Conservation (phyloP, 2,113 vertebrate genomes). For the Phyllostomus discolor region DNA sequence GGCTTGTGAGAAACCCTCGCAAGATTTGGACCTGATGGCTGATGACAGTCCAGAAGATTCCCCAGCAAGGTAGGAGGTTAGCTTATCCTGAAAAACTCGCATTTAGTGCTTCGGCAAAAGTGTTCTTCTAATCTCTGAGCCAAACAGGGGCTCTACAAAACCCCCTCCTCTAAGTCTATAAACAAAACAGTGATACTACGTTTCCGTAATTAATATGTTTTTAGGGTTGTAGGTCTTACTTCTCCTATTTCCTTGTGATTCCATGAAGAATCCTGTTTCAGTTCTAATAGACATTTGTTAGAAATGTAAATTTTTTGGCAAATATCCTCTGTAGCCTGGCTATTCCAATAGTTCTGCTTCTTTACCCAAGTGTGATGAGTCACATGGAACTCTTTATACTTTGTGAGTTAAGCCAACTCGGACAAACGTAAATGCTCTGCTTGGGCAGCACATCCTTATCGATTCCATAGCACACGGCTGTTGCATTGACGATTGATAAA, state of each 20-base stretch:
- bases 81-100: conserved; percentile 25
- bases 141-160: neutral
- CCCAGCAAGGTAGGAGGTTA: conserved; percentile 88
- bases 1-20: conserved; percentile 75
- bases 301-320: neutral
- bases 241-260: neutral
- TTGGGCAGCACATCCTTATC: conserved; percentile 21
- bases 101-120: conserved; percentile 52
- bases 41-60: conserved; percentile 85
- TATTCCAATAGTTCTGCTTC: neutral
- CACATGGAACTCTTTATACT: conserved; percentile 43
- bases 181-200: neutral
- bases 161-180: neutral
- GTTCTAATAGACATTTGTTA: neutral
- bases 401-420: conserved; percentile 67
- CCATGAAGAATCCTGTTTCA: conserved; percentile 6
- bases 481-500: neutral
- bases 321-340: neutral
- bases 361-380: neutral
- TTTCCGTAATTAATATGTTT: conserved; percentile 29
- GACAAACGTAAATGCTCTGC: conserved; percentile 57
- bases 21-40: conserved; percentile 85
- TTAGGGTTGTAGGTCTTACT: neutral
- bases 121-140: conserved; percentile 10
- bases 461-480: neutral